These are phyloP conservation scores for Candoia aspera DNA, from an alignment of 2,113 vertebrate species.

Conservation along the genomic window DNA sequence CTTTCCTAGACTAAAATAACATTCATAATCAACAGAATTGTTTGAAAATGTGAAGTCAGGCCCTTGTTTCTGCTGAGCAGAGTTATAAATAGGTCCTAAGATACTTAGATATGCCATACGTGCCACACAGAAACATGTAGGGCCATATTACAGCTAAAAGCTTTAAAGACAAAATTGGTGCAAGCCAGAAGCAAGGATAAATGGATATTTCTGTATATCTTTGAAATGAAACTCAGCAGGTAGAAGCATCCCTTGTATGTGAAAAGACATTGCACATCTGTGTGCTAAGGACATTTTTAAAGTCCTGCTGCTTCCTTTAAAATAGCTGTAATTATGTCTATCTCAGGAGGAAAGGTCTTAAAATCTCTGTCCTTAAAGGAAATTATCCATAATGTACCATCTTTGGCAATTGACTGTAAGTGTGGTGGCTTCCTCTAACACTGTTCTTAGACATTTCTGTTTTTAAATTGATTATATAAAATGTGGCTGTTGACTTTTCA, in stretches of 20 bases:
- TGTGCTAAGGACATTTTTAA: background rate
- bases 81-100: slow-evolving; percentile 24
- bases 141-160: background rate
- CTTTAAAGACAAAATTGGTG: background rate
- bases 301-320: background rate
- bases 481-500: slow-evolving; percentile 11
- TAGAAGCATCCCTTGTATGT: background rate
- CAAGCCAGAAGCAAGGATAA: background rate
- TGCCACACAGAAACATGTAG: background rate
- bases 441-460: slow-evolving; percentile 3
- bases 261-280: slow-evolving; percentile 11
- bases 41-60: background rate
- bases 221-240: slow-evolving; percentile 39
- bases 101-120: background rate
- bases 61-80: background rate
- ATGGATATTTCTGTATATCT: slow-evolving; percentile 10
- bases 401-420: background rate
- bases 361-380: background rate
- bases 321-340: background rate
- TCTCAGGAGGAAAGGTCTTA: background rate
- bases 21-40: background rate
- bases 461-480: slow-evolving; percentile 13
- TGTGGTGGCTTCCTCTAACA: background rate
- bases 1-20: background rate
- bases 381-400: background rate